Conservation (phyloP, 2,888 invertebrate genomes). For the Drosophila colorata region DNA sequence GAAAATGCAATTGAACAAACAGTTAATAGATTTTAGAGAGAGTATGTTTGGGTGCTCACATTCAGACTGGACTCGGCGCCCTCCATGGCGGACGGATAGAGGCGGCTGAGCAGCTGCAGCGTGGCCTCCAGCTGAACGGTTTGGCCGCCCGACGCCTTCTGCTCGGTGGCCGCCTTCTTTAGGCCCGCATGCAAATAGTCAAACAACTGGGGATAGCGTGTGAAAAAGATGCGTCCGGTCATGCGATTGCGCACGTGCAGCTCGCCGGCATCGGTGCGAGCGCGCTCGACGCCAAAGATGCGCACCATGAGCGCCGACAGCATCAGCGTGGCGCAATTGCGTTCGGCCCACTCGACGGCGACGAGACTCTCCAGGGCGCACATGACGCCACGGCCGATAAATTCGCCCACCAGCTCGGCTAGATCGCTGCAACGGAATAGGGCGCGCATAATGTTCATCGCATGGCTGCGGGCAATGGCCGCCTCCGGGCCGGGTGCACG, state of each 20-base stretch:
- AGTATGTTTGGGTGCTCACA: too few species aligned
- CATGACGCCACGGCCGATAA: slow-evolving; percentile 89
- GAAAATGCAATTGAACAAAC: neutral
- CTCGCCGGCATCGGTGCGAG: slow-evolving; percentile 86
- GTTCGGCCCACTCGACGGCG: slow-evolving; percentile 91
- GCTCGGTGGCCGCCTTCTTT: slow-evolving; percentile 71
- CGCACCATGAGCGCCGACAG: slow-evolving; percentile 93
- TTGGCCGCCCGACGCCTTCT: slow-evolving; percentile 66
- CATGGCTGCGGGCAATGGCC: slow-evolving; percentile 88
- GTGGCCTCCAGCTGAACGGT: slow-evolving; percentile 90
- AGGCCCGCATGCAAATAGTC: slow-evolving; percentile 87
- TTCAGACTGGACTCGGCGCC: slow-evolving; percentile 89
- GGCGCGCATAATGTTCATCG: slow-evolving; percentile 94
- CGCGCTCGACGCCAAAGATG: slow-evolving; percentile 93
- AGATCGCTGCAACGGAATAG: slow-evolving; percentile 92
- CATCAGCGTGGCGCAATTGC: slow-evolving; percentile 94
- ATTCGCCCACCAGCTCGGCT: slow-evolving; percentile 89
- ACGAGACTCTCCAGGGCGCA: slow-evolving; percentile 91
- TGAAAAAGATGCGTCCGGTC: slow-evolving; percentile 93
- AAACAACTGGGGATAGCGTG: slow-evolving; percentile 87
- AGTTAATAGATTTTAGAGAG: too few species aligned
- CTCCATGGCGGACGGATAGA: slow-evolving; percentile 91
- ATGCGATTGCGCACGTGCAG: slow-evolving; percentile 89
- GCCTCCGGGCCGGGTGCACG: neutral
- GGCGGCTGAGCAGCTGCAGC: slow-evolving; percentile 90